phyloP scores from a whole-genome alignment of 2,113 vertebrate species.

The Eleginops maclovinus region DNA sequence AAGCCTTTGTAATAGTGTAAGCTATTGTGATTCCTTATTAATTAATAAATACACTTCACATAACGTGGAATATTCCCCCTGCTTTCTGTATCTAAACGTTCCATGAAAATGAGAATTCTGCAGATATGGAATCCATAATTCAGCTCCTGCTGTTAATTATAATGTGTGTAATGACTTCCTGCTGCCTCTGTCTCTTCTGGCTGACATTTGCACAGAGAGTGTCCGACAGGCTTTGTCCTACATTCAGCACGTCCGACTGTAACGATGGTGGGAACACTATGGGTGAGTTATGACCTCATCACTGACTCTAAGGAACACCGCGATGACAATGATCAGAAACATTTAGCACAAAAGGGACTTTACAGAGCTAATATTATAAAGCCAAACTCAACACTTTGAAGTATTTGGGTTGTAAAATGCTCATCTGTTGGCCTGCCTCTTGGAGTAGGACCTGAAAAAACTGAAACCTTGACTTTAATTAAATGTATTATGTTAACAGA shows the following conservation, averaged over 20 bases:
- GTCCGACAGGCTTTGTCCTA: slow-evolving; percentile 34
- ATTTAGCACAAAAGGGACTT: too few species aligned
- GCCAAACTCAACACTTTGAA: too few species aligned
- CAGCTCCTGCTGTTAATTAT: slow-evolving; percentile 47
- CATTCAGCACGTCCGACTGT: slow-evolving; percentile 2
- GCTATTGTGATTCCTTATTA: slow-evolving; percentile 9
- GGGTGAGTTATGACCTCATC: too few species aligned
- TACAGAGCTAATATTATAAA: too few species aligned
- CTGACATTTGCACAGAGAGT: slow-evolving; percentile 8
- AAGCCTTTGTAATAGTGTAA: slow-evolving; percentile 4
- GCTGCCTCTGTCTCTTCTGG: slow-evolving; percentile 1
- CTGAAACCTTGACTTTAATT: too few species aligned
- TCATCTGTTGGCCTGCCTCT: too few species aligned
- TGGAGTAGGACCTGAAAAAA: too few species aligned
- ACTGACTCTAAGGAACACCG: too few species aligned
- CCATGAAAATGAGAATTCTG: slow-evolving; percentile 46
- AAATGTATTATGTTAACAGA: too few species aligned
- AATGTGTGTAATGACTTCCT: slow-evolving; percentile 33
- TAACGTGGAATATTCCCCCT: slow-evolving; percentile 6
- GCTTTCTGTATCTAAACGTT: slow-evolving; percentile 22
- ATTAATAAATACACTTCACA: slow-evolving; percentile 19
- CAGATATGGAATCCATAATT: slow-evolving; percentile 46
- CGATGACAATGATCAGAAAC: too few species aligned
- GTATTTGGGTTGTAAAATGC: too few species aligned
- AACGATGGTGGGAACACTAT: too few species aligned